phyloP scores from a whole-genome alignment of 2,888 invertebrate species.

The Andrena haemorrhoa region DNA sequence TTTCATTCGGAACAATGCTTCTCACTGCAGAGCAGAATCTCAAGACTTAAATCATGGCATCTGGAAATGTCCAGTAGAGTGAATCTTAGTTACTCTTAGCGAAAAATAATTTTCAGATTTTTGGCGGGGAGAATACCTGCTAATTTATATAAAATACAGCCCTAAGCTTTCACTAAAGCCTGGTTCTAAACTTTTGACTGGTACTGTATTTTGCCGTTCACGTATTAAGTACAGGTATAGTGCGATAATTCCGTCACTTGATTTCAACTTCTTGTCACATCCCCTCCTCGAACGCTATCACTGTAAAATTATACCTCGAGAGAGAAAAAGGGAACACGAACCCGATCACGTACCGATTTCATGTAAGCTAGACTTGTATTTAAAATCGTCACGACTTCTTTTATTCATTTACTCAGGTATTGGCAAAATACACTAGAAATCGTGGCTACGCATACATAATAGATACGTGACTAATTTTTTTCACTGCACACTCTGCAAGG shows the following conservation, averaged over 20 bases:
- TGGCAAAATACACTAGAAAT: constrained; percentile 51
- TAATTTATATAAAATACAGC: no score
- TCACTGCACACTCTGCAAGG: not conserved
- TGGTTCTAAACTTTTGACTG: no score
- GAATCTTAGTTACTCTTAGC: no score
- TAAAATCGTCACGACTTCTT: constrained; percentile 55
- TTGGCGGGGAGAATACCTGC: no score
- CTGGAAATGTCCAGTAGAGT: no score
- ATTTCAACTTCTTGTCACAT: constrained; percentile 15
- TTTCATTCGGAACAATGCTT: no score
- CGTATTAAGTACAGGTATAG: not conserved
- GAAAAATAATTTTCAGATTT: no score
- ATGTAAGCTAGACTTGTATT: constrained; percentile 62
- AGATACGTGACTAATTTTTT: constrained; percentile 51
- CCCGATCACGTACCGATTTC: constrained; percentile 59
- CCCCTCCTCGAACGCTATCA: not conserved
- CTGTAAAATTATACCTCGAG: constrained; percentile 29
- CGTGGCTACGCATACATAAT: constrained; percentile 44
- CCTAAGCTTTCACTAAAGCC: no score
- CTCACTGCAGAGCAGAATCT: no score
- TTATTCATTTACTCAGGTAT: constrained; percentile 60
- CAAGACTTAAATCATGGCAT: no score
- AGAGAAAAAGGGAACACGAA: constrained; percentile 10
- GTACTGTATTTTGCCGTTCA: no score
- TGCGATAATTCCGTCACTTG: constrained; percentile 23